Percentiles rank a stretch among this genome's conserved stretches.
phyloP scores from a whole-genome alignment of 2,113 vertebrate genomes.

The Nyctereutes procyonoides region DNA sequence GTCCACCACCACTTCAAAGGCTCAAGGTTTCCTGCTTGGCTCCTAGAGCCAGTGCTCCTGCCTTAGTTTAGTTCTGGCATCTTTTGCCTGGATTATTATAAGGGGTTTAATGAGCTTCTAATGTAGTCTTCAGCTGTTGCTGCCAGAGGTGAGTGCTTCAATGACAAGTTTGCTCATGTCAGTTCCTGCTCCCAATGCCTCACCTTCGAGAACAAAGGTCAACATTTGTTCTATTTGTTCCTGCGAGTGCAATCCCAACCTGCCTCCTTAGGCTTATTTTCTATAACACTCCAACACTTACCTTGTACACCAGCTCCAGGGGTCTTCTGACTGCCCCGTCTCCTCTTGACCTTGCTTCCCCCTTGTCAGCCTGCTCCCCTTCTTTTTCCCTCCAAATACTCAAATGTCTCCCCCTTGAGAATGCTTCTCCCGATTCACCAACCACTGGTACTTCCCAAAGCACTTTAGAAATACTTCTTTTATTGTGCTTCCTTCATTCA shows the following conservation, averaged over 20 bases:
- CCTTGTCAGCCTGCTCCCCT: background rate
- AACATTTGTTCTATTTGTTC: background rate
- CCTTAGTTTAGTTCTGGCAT: background rate
- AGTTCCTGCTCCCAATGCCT: background rate
- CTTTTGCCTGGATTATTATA: background rate
- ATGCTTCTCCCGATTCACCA: background rate
- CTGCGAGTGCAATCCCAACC: background rate
- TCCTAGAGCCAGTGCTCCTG: background rate
- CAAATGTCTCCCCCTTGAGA: background rate
- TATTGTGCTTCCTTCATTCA: background rate
- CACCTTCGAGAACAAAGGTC: background rate
- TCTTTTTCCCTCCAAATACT: background rate
- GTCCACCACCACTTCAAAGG: accelerated
- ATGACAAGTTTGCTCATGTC: background rate
- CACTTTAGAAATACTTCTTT: background rate
- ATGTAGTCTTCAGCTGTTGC: background rate
- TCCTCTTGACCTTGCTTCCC: background rate
- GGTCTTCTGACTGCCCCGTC: background rate
- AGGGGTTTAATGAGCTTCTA: background rate
- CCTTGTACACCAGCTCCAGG: no score
- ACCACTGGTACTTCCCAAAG: background rate
- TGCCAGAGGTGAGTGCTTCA: background rate
- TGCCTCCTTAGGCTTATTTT: background rate
- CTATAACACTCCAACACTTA: background rate
- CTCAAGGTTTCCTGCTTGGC: background rate